Evolutionary conservation across 1,140 invertebrate species (phyloP).

Genomic region (Notospermus geniculatus): DNA sequence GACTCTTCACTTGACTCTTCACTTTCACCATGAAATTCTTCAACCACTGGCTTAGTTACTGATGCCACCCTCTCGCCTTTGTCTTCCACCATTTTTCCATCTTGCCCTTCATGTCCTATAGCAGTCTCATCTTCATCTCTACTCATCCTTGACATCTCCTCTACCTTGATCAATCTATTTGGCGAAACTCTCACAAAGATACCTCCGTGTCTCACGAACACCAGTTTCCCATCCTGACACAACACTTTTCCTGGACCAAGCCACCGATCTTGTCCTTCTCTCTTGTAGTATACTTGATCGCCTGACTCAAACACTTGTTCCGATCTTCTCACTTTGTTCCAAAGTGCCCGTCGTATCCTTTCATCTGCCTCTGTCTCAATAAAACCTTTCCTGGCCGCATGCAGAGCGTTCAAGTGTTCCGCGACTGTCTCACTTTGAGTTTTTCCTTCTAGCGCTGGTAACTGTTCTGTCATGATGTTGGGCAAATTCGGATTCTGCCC

Average conservation of each 20-base stretch:
- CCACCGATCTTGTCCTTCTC: constrained; percentile 22
- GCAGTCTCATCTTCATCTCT: not conserved
- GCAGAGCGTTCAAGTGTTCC: constrained; percentile 22
- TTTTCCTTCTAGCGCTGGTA: constrained; percentile 15
- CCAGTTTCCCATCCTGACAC: constrained; percentile 23
- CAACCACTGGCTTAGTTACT: too few relatives aligned
- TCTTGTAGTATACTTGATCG: constrained; percentile 26
- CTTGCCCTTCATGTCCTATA: not conserved
- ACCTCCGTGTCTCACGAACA: constrained; percentile 26
- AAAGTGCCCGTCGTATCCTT: constrained; percentile 19
- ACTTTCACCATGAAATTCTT: too few relatives aligned
- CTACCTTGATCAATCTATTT: constrained; percentile 22
- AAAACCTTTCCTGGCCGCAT: constrained; percentile 22
- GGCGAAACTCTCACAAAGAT: constrained; percentile 18
- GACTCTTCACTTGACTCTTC: too few relatives aligned
- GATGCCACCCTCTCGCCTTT: too few relatives aligned
- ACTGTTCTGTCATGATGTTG: constrained; percentile 18
- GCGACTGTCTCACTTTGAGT: constrained; percentile 22
- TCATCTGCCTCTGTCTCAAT: constrained; percentile 21
- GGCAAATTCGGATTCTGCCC: constrained; percentile 10
- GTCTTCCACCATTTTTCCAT: not conserved
- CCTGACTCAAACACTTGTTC: constrained; percentile 24
- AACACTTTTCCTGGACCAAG: constrained; percentile 21
- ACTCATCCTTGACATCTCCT: not conserved
- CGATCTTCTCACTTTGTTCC: constrained; percentile 23